Percentiles rank a stretch among this genome's conserved stretches.
Evolutionary conservation across 2,888 invertebrate genomes (phyloP).

Genomic region (Lepidonotus clava): DNA sequence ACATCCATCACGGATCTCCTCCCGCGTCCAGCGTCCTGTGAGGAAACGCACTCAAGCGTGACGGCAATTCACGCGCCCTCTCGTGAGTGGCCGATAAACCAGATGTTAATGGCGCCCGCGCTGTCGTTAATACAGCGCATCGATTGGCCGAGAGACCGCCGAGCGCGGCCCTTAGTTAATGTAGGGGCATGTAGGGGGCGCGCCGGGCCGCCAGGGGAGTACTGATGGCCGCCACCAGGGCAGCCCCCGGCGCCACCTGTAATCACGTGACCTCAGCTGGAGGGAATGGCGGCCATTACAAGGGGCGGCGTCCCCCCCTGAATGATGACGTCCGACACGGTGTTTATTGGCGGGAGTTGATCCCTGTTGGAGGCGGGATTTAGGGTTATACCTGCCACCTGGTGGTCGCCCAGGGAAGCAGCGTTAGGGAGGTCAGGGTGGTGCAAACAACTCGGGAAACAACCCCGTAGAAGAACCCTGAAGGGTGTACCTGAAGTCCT

Average conservation of each 20-base stretch:
- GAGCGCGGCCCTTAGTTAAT: background rate
- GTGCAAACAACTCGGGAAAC: no score
- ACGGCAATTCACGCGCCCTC: background rate
- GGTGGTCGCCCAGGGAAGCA: no score
- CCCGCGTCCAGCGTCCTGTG: no score
- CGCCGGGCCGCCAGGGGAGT: background rate
- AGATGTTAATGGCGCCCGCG: background rate
- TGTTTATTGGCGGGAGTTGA: conserved; percentile 18
- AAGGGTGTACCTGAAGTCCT: no score
- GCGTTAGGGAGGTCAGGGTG: no score
- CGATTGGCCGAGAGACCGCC: conserved; percentile 14
- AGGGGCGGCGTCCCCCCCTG: background rate
- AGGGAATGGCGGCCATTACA: conserved; percentile 33
- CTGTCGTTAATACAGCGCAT: background rate
- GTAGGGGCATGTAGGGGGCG: background rate
- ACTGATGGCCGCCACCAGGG: background rate
- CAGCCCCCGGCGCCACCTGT: background rate
- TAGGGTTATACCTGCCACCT: background rate
- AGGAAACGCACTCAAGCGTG: background rate
- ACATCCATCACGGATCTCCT: no score
- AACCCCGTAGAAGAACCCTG: no score
- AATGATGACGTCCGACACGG: background rate
- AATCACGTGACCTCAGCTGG: conserved; percentile 17
- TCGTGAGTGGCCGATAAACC: conserved; percentile 24
- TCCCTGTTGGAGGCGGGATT: background rate